Conservation (phyloP, 1,140 invertebrate species). For the Eubasilissa regina region DNA sequence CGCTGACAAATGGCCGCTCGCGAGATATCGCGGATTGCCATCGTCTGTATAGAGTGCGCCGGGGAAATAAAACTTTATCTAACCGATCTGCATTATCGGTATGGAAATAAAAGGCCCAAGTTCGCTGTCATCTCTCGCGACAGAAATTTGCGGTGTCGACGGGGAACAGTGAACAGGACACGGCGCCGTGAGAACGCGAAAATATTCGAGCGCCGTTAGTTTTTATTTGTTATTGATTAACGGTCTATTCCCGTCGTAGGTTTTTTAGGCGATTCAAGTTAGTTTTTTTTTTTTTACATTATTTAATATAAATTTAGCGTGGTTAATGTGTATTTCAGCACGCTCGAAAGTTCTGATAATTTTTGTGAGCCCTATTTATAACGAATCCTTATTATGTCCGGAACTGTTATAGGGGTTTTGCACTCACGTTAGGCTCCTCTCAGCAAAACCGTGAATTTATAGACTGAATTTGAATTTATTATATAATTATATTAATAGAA, state of each 20-base stretch:
- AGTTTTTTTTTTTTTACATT: too few relatives aligned
- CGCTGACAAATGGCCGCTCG: conserved; percentile 33
- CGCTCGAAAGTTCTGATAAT: too few relatives aligned
- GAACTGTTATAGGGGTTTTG: too few relatives aligned
- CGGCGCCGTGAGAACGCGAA: conserved; percentile 20
- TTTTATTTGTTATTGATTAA: conserved; percentile 41
- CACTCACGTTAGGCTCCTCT: too few relatives aligned
- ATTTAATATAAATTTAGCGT: too few relatives aligned
- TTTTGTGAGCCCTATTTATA: too few relatives aligned
- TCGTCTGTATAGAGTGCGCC: conserved; percentile 12
- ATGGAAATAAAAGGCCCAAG: conserved; percentile 15
- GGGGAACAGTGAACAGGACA: neutral
- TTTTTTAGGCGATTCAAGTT: too few relatives aligned
- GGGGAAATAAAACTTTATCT: conserved; percentile 30
- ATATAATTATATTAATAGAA: too few relatives aligned
- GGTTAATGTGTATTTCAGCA: too few relatives aligned
- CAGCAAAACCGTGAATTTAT: too few relatives aligned
- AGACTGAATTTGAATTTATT: too few relatives aligned
- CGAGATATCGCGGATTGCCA: conserved; percentile 14
- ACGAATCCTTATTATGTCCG: too few relatives aligned
- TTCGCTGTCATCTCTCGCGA: neutral
- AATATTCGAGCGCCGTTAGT: conserved; percentile 32
- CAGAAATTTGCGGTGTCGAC: neutral
- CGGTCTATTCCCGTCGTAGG: neutral
- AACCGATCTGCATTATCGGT: neutral